Conservation (phyloP, 2,888 invertebrate genomes). For the Oxycera nigricornis region DNA sequence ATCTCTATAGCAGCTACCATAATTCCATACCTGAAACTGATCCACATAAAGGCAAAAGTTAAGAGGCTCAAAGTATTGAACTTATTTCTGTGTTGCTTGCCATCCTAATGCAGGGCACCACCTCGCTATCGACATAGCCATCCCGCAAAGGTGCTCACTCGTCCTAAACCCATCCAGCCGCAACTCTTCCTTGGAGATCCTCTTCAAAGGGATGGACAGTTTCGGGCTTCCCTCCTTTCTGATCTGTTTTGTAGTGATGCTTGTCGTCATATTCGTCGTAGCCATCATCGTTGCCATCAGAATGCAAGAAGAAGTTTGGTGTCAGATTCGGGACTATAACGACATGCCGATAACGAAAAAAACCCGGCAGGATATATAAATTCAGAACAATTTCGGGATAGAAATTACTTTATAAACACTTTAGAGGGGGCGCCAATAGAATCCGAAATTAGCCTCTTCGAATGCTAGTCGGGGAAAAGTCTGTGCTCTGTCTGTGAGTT, state of each 20-base stretch:
- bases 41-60: conserved; percentile 31
- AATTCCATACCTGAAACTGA: conserved; percentile 26
- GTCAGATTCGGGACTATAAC: conserved; percentile 22
- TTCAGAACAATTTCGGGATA: conserved; percentile 36
- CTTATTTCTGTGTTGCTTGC: conserved; percentile 10
- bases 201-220: background rate
- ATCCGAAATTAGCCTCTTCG: conserved; percentile 32
- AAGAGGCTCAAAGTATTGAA: conserved; percentile 32
- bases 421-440: conserved; percentile 26
- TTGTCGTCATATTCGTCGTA: background rate
- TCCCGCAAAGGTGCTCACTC: background rate
- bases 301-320: conserved; percentile 35
- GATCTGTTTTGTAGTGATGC: background rate
- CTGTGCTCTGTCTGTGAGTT: conserved; percentile 8
- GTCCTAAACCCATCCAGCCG: background rate
- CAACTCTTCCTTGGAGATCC: background rate
- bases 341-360: background rate
- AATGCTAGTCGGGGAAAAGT: background rate
- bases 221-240: background rate
- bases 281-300: conserved; percentile 11
- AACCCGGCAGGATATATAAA: conserved; percentile 34
- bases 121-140: too few species aligned
- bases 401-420: conserved; percentile 40
- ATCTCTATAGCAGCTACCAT: background rate
- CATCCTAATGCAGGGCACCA: too few species aligned